phyloP scores from a whole-genome alignment of 2,113 vertebrate species.

The Callaeas wilsoni region DNA sequence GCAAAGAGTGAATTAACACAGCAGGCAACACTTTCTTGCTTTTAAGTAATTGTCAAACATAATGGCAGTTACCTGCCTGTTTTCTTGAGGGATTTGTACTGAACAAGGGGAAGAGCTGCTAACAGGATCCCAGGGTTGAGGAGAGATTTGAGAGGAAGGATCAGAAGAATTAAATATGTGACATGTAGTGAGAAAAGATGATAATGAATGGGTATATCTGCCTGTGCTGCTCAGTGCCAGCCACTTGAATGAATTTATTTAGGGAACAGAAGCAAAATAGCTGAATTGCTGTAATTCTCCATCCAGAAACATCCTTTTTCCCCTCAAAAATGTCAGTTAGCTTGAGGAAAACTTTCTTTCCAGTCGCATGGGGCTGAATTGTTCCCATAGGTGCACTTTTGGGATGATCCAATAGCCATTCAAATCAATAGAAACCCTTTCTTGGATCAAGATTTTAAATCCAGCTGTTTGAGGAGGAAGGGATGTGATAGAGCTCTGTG shows the following conservation, averaged over 20 bases:
- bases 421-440: not conserved
- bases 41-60: conserved; percentile 6
- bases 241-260: conserved; percentile 7
- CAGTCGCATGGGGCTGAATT: not conserved
- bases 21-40: not conserved
- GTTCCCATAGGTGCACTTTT: not conserved
- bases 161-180: conserved; percentile 40
- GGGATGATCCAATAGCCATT: not conserved
- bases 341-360: not conserved
- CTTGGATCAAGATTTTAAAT: not conserved
- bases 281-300: not conserved
- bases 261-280: conserved; percentile 8
- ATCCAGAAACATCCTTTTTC: not conserved
- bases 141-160: conserved; percentile 33
- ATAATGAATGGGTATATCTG: conserved; percentile 19
- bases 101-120: conserved; percentile 34
- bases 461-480: not conserved
- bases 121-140: not conserved
- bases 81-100: conserved; percentile 38
- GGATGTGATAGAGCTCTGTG: not conserved
- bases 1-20: conserved; percentile 15
- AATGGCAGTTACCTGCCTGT: conserved; percentile 20
- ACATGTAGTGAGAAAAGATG: not conserved
- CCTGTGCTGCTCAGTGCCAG: not conserved
- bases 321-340: not conserved